Percentiles rank a stretch among this genome's conserved stretches.
Evolutionary conservation across 1,140 invertebrate genomes (phyloP).

Genomic region (Gryon sp.): DNA sequence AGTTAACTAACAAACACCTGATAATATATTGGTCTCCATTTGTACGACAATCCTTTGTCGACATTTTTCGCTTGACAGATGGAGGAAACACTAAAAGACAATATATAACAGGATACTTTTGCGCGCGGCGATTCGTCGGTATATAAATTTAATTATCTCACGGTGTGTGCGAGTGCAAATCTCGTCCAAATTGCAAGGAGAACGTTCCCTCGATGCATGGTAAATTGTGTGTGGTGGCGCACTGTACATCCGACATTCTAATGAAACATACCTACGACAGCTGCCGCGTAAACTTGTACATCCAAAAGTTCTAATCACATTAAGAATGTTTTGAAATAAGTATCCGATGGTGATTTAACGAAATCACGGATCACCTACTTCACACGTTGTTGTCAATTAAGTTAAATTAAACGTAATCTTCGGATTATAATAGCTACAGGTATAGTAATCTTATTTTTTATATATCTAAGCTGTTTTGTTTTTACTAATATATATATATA

Average conservation of each 20-base stretch:
- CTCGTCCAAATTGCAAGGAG: constrained; percentile 26
- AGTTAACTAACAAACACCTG: constrained; percentile 23
- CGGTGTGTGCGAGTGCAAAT: constrained; percentile 8
- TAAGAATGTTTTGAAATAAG: constrained; percentile 34
- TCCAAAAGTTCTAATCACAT: too few relatives aligned
- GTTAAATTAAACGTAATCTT: too few relatives aligned
- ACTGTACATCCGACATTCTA: constrained; percentile 22
- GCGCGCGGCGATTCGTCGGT: constrained; percentile 6
- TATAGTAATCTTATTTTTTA: too few relatives aligned
- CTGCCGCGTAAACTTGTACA: constrained; percentile 36
- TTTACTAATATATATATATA: too few relatives aligned
- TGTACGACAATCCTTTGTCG: constrained; percentile 28
- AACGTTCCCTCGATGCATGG: constrained; percentile 30
- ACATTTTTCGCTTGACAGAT: constrained; percentile 23
- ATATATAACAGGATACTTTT: constrained; percentile 44
- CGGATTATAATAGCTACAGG: too few relatives aligned
- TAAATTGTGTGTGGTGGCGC: constrained; percentile 31
- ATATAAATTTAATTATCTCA: constrained; percentile 53
- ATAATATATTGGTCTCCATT: constrained; percentile 26
- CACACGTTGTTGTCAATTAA: too few relatives aligned
- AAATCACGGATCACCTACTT: constrained; percentile 22
- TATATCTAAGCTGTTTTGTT: too few relatives aligned
- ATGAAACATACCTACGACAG: constrained; percentile 49
- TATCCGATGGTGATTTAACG: constrained; percentile 29
- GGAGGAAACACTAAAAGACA: constrained; percentile 32